Evolutionary conservation across 2,797 vertebrate species (phyloP).

Genomic region (Paramormyrops hopkinsi): DNA sequence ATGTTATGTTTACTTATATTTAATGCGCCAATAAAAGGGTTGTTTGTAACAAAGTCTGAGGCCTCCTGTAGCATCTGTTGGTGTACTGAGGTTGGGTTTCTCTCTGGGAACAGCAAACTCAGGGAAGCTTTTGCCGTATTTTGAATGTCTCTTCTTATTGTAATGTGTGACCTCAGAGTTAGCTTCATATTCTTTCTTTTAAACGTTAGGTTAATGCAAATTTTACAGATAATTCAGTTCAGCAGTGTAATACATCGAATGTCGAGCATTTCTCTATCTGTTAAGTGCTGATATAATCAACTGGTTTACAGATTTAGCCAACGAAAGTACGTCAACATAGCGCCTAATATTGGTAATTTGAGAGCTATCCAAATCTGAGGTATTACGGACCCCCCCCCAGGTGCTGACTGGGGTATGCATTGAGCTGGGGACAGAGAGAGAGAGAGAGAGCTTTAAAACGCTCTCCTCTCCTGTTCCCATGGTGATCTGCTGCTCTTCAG

Average conservation of each 20-base stretch:
- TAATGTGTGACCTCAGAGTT: background rate
- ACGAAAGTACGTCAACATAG: background rate
- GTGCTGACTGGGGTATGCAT: background rate
- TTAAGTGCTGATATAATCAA: background rate
- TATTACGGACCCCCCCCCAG: background rate
- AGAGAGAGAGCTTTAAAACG: background rate
- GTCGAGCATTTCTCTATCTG: background rate
- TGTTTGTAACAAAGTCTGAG: slow-evolving; percentile 68
- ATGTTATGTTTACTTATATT: slow-evolving; percentile 71
- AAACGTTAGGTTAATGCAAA: background rate
- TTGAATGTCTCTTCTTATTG: background rate
- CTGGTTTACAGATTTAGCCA: background rate
- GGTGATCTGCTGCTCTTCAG: slow-evolving; percentile 22
- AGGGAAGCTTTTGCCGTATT: background rate
- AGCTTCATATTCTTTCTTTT: background rate
- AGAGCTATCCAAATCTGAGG: background rate
- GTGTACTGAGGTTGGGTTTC: background rate
- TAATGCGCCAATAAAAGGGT: slow-evolving; percentile 71
- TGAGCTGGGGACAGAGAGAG: background rate
- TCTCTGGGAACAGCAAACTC: background rate
- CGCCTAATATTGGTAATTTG: background rate
- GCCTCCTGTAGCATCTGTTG: background rate
- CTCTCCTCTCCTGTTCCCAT: slow-evolving; percentile 15
- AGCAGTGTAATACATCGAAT: background rate
- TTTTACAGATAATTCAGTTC: background rate